Evolutionary conservation across 2,888 invertebrate species (phyloP).

Genomic region (Tortricodes alternella): DNA sequence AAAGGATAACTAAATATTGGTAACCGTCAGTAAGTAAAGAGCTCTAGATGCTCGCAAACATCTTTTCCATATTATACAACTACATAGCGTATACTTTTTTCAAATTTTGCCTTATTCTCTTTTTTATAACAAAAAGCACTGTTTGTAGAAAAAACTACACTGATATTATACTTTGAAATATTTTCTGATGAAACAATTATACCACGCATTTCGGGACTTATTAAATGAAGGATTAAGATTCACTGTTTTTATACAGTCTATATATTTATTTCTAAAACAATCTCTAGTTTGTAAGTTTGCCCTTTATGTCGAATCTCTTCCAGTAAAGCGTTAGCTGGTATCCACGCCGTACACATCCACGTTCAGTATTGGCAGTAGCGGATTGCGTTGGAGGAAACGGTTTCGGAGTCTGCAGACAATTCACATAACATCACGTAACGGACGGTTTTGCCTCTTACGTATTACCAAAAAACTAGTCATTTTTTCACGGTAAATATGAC

Average conservation of each 20-base stretch:
- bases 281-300: conserved; percentile 20
- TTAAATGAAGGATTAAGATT: too few relatives aligned
- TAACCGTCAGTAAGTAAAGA: conserved; percentile 19
- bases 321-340: conserved; percentile 15
- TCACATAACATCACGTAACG: neutral
- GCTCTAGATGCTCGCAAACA: neutral
- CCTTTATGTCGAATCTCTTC: conserved; percentile 20
- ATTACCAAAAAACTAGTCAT: neutral
- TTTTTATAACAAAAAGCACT: neutral
- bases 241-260: neutral
- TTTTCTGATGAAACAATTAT: too few relatives aligned
- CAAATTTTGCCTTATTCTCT: neutral
- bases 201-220: too few relatives aligned
- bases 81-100: neutral
- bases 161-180: neutral
- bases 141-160: neutral
- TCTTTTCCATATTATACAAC: neutral
- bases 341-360: neutral
- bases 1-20: conserved; percentile 16
- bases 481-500: neutral
- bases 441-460: neutral
- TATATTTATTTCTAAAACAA: neutral
- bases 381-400: neutral
- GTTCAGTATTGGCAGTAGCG: neutral
- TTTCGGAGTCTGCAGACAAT: neutral